Evolutionary conservation across 2,888 invertebrate species (phyloP).

Genomic region (Plagodis pulveraria): DNA sequence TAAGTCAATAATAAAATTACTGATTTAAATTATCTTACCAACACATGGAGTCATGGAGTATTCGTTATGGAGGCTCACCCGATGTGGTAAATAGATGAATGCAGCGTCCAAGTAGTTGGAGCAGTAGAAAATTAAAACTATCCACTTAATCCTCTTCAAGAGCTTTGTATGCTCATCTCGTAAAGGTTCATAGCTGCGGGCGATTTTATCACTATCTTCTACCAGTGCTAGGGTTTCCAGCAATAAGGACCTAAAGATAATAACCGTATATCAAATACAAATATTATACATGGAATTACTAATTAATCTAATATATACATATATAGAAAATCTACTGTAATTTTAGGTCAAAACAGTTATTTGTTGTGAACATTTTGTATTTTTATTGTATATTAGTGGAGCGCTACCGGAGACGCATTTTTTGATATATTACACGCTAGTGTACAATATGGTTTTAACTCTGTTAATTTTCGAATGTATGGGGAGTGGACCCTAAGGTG

Average conservation of each 20-base stretch:
- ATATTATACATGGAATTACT: too few species aligned
- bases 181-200: constrained; percentile 40
- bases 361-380: too few species aligned
- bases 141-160: constrained; percentile 55
- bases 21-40: constrained; percentile 57
- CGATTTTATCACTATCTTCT: constrained; percentile 47
- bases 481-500: too few species aligned
- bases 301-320: too few species aligned
- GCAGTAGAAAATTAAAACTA: constrained; percentile 57
- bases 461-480: too few species aligned
- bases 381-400: too few species aligned
- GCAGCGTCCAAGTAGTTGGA: constrained; percentile 48
- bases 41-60: constrained; percentile 67
- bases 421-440: too few species aligned
- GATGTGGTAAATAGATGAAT: constrained; percentile 59
- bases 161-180: constrained; percentile 47
- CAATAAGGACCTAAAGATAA: constrained; percentile 9
- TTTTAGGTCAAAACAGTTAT: too few species aligned
- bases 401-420: too few species aligned
- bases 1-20: too few species aligned
- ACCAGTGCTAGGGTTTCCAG: constrained; percentile 26
- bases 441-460: too few species aligned
- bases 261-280: not conserved
- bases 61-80: constrained; percentile 50
- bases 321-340: too few species aligned